Base-by-base conservation (phyloP, 1,140 invertebrate genomes). In the Drosophila sechellia region DNA sequence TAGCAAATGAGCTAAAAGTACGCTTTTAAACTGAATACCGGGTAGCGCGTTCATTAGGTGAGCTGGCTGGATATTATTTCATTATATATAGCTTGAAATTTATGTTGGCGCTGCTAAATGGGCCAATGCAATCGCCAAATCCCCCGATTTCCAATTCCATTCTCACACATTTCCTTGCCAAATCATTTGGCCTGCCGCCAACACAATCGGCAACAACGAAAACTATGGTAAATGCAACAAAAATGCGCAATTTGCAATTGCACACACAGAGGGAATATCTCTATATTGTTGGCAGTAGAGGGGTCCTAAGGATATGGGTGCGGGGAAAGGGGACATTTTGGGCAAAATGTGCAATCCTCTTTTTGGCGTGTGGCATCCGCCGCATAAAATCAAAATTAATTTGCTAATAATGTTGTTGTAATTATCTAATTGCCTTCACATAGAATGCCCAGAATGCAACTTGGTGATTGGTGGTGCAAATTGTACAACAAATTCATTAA, bases 371-470 rank as follows among this genome's bases (percentile, higher is more conserved):
- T 55, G 46, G 71, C 69, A 73, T 45, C 37, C 22, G 69, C 50
- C 45, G 58, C 76, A 78, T 72, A 72, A 78, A 78, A 78, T 78
- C 76, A 78, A 78, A 78, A 72, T 77, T 78, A 78, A 78, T 78
- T 78, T 78, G 76, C 76, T 77, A 78, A 78, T 78, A 78, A 78
- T 78, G 75, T 72, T 78, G 74, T 71, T 58, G 76, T 78, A 78
- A 78, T 78, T 78, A 78, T 71, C 76, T 78, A 78, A 78, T 78
- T 78, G 75, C 48, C 74, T 48, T 54, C 46, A 6, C 53, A 34
- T 2, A 35, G 52, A 66, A 43, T 71, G 46, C 35, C 5, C 22
- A 11, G 58, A 66, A 42, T 70, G 52, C 35, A 25, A 37, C 20
- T 8, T 27, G 15, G 0, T 37, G 45, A 49, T 66, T 63, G 61